These are phyloP conservation scores for Arvicanthis niloticus DNA, from an alignment of 2,113 vertebrate species.

Conservation along the genomic window DNA sequence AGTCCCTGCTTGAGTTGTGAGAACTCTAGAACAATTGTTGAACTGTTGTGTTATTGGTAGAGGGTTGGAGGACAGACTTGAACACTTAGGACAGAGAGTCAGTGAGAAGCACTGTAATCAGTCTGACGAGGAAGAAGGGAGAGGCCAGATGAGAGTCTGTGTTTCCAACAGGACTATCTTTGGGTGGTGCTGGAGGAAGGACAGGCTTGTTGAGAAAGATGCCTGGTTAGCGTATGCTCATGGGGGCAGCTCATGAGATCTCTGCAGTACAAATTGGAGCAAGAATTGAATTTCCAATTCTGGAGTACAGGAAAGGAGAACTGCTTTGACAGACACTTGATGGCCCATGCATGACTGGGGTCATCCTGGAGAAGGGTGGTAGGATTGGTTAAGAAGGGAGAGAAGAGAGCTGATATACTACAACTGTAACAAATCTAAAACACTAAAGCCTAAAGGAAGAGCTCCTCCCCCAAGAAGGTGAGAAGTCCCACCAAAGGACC, in stretches of 20 bases:
- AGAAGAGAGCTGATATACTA: not conserved
- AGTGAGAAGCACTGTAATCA: not conserved
- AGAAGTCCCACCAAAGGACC: not conserved
- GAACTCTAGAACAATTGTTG: not conserved
- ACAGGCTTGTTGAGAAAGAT: not conserved
- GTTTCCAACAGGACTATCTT: not conserved
- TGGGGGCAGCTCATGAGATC: not conserved
- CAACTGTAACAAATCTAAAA: accelerated
- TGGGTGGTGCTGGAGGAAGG: accelerated
- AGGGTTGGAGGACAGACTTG: not conserved
- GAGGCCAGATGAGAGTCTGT: too few relatives aligned
- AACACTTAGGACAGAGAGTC: not conserved
- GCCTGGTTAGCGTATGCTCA: accelerated
- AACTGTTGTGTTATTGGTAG: not conserved
- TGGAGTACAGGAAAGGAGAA: not conserved
- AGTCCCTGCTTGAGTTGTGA: not conserved
- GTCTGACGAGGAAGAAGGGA: accelerated
- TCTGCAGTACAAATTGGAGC: not conserved
- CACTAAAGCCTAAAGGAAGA: too few relatives aligned
- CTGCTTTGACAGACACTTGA: not conserved
- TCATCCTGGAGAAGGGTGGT: too few relatives aligned
- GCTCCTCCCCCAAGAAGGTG: not conserved
- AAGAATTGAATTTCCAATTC: not conserved
- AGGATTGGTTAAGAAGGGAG: not conserved
- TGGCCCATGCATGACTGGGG: not conserved